phyloP scores from a whole-genome alignment of 2,888 invertebrate genomes.

The Perdita meconis region DNA sequence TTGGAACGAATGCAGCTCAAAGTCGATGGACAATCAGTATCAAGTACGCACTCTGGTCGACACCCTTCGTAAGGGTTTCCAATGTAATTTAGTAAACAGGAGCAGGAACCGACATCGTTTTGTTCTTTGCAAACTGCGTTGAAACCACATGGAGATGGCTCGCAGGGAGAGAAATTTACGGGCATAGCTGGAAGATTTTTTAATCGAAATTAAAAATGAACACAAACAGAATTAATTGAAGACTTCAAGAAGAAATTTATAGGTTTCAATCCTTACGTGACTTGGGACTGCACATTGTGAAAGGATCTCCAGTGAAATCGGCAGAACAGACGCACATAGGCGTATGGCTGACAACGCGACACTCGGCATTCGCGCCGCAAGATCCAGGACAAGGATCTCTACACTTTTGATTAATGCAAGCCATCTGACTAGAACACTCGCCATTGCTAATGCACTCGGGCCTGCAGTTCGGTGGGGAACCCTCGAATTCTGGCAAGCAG shows the following conservation, averaged over 20 bases:
- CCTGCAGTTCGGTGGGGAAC: slow-evolving; percentile 85
- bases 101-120: slow-evolving; percentile 85
- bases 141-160: slow-evolving; percentile 88
- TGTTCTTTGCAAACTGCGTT: slow-evolving; percentile 87
- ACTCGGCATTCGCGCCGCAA: slow-evolving; percentile 87
- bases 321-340: slow-evolving; percentile 84
- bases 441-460: slow-evolving; percentile 85
- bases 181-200: slow-evolving; percentile 31
- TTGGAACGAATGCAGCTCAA: slow-evolving; percentile 90
- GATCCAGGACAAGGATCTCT: slow-evolving; percentile 90
- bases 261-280: slow-evolving; percentile 73
- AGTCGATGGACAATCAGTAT: slow-evolving; percentile 90
- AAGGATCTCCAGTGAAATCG: slow-evolving; percentile 81
- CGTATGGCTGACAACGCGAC: slow-evolving; percentile 84
- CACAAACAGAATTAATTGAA: not conserved
- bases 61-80: slow-evolving; percentile 89
- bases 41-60: slow-evolving; percentile 91
- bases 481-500: slow-evolving; percentile 84
- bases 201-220: not conserved
- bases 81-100: slow-evolving; percentile 86
- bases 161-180: slow-evolving; percentile 85
- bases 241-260: not conserved
- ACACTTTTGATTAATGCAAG: slow-evolving; percentile 87
- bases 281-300: slow-evolving; percentile 75
- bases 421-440: slow-evolving; percentile 85